Base-by-base conservation (phyloP, 2,113 vertebrate genomes). In the Ceratotherium simum region DNA sequence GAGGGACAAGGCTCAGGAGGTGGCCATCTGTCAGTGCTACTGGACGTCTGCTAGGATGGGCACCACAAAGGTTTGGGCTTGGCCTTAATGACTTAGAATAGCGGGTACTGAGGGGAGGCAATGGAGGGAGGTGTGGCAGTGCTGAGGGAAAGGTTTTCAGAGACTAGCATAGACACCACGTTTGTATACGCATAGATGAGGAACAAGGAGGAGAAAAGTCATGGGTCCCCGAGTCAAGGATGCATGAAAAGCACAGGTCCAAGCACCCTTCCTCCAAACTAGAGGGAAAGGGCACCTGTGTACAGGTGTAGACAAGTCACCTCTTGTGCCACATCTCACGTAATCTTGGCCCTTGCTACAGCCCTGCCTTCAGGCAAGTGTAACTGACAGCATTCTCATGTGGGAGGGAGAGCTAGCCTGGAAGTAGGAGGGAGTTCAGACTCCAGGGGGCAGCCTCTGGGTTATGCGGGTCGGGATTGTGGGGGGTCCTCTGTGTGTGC, bases 221-320 rank as follows among this genome's bases (percentile, higher is more conserved):
- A 7, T 4, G 46, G 3, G 25, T 33, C 46, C 70, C 25, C 0
- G 79, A 11, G 11, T 72, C 42, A 76, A 23, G 18, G 18, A 4
- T 3, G 0, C 4, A 0, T 9, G 58, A 27, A 39, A 73, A 20
- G 46, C 14, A 51, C 8, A 2, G 46, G 56, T 9, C 27, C 7
- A 17, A 21, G 27, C 17, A 27, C 8, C 25, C 14, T 54, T 56
- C 64, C 85, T 51, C 17, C 12, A 17, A 7, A 5, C 60, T 12
- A 27, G 18, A n/a, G 36, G 73, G 33, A 27, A 9, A 11, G 60
- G 20, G 13, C 69, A 29, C 58, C 67, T 21, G 36, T 48, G 9
- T 21, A 3, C 33, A 31, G 10, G n/a, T 65, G 58, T 72, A 3
- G 8, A 13, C 21, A 12, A 76, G 8, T 13, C 10, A 1, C 60